phyloP scores from a whole-genome alignment of 2,888 invertebrate species.

The Amphimallon solstitiale region DNA sequence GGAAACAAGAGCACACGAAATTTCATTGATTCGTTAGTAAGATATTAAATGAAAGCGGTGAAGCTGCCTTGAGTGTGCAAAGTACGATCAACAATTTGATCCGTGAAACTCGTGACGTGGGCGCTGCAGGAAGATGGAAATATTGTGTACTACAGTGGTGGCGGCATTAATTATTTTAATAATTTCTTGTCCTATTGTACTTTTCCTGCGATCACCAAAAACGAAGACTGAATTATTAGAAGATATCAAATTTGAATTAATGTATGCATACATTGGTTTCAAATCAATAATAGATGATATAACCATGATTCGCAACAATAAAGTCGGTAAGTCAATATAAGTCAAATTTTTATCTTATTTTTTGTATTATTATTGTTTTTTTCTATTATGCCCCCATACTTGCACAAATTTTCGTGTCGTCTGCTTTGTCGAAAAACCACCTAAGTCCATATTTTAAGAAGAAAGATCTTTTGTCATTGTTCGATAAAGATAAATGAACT shows the following conservation, averaged over 20 bases:
- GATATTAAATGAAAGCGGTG: background rate
- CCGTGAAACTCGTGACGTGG: background rate
- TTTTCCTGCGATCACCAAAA: conserved; percentile 62
- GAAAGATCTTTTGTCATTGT: too few species aligned
- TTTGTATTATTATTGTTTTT: background rate
- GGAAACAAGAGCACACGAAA: background rate
- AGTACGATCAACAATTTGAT: too few species aligned
- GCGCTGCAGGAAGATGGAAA: background rate
- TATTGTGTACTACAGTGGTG: too few species aligned
- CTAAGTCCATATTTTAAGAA: too few species aligned
- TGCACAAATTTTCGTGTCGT: too few species aligned
- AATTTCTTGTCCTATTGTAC: background rate
- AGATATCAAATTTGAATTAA: conserved; percentile 67
- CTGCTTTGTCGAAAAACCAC: too few species aligned
- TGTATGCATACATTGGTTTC: conserved; percentile 70
- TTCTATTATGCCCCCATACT: too few species aligned
- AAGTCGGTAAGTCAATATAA: conserved; percentile 60
- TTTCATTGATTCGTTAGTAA: background rate
- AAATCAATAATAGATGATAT: conserved; percentile 71
- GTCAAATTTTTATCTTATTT: too few species aligned
- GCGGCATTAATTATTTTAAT: too few species aligned
- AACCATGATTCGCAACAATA: conserved; percentile 68
- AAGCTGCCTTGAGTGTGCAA: too few species aligned
- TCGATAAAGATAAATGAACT: too few species aligned
- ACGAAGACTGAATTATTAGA: conserved; percentile 65